These are phyloP conservation scores for Sebastes nivosus DNA, from an alignment of 2,797 vertebrate genomes.

Conservation along the genomic window DNA sequence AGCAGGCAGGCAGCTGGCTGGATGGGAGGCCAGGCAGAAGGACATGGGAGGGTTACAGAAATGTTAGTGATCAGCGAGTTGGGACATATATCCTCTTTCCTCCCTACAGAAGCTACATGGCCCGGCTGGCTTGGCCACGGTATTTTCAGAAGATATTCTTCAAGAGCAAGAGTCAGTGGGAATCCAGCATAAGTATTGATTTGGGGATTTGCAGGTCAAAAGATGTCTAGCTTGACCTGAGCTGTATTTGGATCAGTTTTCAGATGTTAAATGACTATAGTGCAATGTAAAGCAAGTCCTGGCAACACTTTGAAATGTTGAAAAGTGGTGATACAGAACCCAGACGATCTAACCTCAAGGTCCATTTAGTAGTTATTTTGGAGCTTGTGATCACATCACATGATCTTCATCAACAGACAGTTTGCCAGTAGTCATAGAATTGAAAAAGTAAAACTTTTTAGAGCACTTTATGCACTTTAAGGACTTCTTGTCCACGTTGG, in stretches of 20 bases:
- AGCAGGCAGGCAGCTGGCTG: constrained; percentile 60
- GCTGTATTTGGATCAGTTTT: neutral
- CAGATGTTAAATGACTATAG: neutral
- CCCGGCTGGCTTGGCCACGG: rapidly evolving
- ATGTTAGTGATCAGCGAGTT: constrained; percentile 36
- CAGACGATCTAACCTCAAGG: neutral
- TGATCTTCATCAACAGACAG: neutral
- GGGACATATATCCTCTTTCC: constrained; percentile 23
- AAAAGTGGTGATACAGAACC: neutral
- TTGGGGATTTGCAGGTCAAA: neutral
- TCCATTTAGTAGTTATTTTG: neutral
- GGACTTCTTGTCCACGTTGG: neutral
- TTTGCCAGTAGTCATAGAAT: neutral
- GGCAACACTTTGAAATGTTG: neutral
- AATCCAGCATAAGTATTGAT: neutral
- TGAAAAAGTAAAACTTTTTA: rapidly evolving
- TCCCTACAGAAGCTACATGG: neutral
- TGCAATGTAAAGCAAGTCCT: neutral
- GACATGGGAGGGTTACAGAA: constrained; percentile 41
- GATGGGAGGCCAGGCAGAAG: constrained; percentile 38
- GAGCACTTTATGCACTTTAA: neutral
- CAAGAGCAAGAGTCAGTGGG: neutral
- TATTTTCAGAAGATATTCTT: neutral
- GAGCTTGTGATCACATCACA: neutral
- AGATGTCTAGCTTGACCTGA: neutral